Base-by-base conservation (phyloP, 2,113 vertebrate genomes). In the Myocastor coypus region DNA sequence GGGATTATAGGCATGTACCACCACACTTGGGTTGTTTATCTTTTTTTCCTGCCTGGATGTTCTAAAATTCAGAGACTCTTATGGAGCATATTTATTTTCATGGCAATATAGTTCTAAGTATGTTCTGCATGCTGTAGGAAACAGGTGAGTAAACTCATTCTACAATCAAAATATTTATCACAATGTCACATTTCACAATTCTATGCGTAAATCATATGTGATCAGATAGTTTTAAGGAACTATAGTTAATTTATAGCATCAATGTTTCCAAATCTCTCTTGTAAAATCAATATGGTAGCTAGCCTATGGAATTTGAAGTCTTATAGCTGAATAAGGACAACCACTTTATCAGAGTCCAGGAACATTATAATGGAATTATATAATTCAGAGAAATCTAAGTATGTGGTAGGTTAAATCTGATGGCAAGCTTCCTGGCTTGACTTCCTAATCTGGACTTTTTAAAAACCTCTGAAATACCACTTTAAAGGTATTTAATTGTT, bases 11-110 rank as follows among this genome's bases (percentile, higher is more conserved):
- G 26, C 14, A 50, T 19, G 42, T 28, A 50, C 28, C 28, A 50
- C 42, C 1, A 78, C 0, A 17, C 42, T 14, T 61, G n/a, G 75
- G 12, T 13, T 78, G 42, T 50, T 50, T 50, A 50, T 26, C 42
- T 78, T 30, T 87, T 82, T 26, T 84, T 42, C 59, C 61, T 90
- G 63, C 28, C 30, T 59, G 37, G 80, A 66, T 40, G 5, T 6
- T 88, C 50, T 26, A 87, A 91, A 94, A 50, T 86, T 87, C 84
- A 88, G 55, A 71, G 78, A 75, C 17, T 94, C 57, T 83, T 84
- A 37, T 3, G 28, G 30, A 89, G 5, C 40, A 71, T n/a, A 63
- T 37, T 94, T 82, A 69, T 55, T 92, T 95, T 94, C 24, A 86
- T 32, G 32, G 11, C 55, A 94, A 90, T 77, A 55, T 73, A 89